phyloP scores from a whole-genome alignment of 1,140 invertebrate genomes.

The Conopomorpha cramerella region DNA sequence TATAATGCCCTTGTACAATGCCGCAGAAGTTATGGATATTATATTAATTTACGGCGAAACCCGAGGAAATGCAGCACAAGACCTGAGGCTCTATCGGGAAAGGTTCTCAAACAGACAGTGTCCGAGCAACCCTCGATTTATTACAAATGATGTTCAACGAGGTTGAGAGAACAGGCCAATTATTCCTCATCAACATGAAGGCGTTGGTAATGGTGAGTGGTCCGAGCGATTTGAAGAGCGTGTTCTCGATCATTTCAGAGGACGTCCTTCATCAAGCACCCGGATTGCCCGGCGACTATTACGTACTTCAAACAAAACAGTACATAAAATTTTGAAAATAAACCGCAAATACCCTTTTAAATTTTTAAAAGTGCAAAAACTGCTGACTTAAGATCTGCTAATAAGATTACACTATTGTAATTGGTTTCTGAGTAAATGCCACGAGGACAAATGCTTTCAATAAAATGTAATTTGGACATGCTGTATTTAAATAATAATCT shows the following conservation, averaged over 20 bases:
- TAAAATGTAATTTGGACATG: neutral
- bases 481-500: too few relatives aligned
- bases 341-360: conserved; percentile 1
- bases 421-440: neutral
- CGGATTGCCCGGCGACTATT: neutral
- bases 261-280: neutral
- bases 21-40: too few relatives aligned
- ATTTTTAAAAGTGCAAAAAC: neutral
- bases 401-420: neutral
- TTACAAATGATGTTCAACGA: too few relatives aligned
- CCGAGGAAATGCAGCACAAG: too few relatives aligned
- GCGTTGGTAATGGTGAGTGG: too few relatives aligned
- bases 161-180: too few relatives aligned
- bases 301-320: neutral
- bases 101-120: too few relatives aligned
- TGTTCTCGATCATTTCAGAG: neutral
- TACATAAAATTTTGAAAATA: conserved; percentile 1
- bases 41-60: too few relatives aligned
- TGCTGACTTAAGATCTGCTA: neutral
- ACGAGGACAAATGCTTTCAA: neutral
- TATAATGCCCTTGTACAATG: too few relatives aligned
- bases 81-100: too few relatives aligned
- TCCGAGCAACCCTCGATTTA: too few relatives aligned
- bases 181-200: too few relatives aligned
- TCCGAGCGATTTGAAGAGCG: neutral